Conservation (phyloP, 2,113 vertebrate genomes). For the Cololabis saira region DNA sequence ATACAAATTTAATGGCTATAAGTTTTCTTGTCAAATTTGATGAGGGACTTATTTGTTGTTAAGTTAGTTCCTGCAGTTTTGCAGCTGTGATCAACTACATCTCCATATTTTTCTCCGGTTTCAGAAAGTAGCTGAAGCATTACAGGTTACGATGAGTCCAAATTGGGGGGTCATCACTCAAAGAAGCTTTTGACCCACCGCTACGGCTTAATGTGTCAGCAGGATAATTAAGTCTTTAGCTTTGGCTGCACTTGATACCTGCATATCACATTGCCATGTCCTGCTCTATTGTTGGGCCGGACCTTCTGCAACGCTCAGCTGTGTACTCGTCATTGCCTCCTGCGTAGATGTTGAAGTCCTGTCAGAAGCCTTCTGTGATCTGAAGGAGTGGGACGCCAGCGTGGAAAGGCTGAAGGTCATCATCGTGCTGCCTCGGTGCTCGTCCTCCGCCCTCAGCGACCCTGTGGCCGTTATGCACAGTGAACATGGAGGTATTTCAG, state of each 20-base stretch:
- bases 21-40: too few relatives aligned
- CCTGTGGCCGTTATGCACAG: conserved; percentile 88
- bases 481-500: conserved; percentile 86
- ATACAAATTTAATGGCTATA: too few relatives aligned
- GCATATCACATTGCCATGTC: conserved; percentile 7
- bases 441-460: conserved; percentile 86
- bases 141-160: not conserved
- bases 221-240: conserved; percentile 4
- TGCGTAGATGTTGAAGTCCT: conserved; percentile 87
- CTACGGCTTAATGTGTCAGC: not conserved
- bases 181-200: not conserved
- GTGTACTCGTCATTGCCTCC: too few relatives aligned
- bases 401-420: conserved; percentile 86
- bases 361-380: conserved; percentile 79
- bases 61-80: too few relatives aligned
- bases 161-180: conserved; percentile 1
- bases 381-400: conserved; percentile 76
- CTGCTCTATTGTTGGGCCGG: not conserved
- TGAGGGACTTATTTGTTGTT: too few relatives aligned
- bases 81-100: too few relatives aligned
- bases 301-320: not conserved
- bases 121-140: too few relatives aligned
- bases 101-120: too few relatives aligned
- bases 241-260: conserved; percentile 16
- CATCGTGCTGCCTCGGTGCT: conserved; percentile 88